These are phyloP conservation scores for Solenopsis fugax DNA, from an alignment of 1,140 invertebrate species.

Conservation along the genomic window DNA sequence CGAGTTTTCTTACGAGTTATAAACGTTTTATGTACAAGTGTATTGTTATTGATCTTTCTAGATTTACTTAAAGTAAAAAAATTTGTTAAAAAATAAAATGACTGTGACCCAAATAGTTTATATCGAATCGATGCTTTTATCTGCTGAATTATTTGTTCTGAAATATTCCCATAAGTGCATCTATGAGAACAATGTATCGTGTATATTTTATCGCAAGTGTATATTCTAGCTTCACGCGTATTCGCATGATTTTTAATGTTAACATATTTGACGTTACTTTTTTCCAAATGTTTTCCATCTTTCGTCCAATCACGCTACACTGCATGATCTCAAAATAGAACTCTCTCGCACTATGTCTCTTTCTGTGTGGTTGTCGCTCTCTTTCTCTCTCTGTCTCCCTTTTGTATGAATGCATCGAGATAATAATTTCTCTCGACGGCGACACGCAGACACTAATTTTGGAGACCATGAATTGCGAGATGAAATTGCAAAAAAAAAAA, in stretches of 20 bases:
- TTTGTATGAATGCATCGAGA: slow-evolving; percentile 23
- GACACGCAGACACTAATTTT: slow-evolving; percentile 50
- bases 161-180: slow-evolving; percentile 4
- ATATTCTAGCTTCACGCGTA: background rate
- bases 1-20: background rate
- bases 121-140: background rate
- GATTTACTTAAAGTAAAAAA: background rate
- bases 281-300: background rate
- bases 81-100: background rate
- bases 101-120: background rate
- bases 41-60: background rate
- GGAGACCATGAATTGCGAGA: slow-evolving; percentile 46
- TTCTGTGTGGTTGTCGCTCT: too few species aligned
- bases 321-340: slow-evolving; percentile 34
- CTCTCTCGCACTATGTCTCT: slow-evolving; percentile 5
- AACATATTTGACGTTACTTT: slow-evolving; percentile 30
- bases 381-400: background rate
- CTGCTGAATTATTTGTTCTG: background rate
- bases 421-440: slow-evolving; percentile 51
- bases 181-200: background rate
- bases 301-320: slow-evolving; percentile 26
- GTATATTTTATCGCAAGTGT: slow-evolving; percentile 24
- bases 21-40: background rate
- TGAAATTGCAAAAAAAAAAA: slow-evolving; percentile 22
- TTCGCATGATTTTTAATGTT: slow-evolving; percentile 15